Percentiles rank a stretch among this genome's conserved stretches.
Conservation (phyloP, 2,113 vertebrate genomes). For the Dunckerocampus dactyliophorus region DNA sequence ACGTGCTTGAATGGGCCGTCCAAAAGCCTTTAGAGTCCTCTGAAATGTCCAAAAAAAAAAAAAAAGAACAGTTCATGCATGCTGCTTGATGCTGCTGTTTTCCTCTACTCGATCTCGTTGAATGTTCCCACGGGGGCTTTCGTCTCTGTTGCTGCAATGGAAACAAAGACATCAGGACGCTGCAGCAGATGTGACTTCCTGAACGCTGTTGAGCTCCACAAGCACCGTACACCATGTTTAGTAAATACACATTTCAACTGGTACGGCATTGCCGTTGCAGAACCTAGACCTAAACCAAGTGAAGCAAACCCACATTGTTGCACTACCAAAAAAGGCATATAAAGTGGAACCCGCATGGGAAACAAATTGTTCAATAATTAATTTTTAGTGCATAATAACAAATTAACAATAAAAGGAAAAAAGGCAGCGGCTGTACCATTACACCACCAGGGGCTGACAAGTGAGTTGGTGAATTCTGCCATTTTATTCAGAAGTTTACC, state of each 20-base stretch:
- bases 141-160: slow-evolving; percentile 34
- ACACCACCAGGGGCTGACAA: too few relatives aligned
- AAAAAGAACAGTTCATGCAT: slow-evolving; percentile 23
- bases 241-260: not conserved
- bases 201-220: not conserved
- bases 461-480: not conserved
- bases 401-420: too few relatives aligned
- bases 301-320: too few relatives aligned
- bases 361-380: not conserved
- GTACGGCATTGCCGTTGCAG: too few relatives aligned
- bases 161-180: not conserved
- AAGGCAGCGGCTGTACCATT: too few relatives aligned
- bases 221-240: not conserved
- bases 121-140: slow-evolving; percentile 24
- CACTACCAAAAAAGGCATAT: too few relatives aligned
- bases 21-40: slow-evolving; percentile 2
- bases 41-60: slow-evolving; percentile 34
- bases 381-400: too few relatives aligned
- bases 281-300: too few relatives aligned
- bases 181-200: not conserved
- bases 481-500: slow-evolving; percentile 60
- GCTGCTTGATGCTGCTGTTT: not conserved
- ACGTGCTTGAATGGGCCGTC: slow-evolving; percentile 17
- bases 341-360: too few relatives aligned
- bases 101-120: slow-evolving; percentile 61